phyloP scores from a whole-genome alignment of 2,888 invertebrate species.

The Acrocyrtus sp. region DNA sequence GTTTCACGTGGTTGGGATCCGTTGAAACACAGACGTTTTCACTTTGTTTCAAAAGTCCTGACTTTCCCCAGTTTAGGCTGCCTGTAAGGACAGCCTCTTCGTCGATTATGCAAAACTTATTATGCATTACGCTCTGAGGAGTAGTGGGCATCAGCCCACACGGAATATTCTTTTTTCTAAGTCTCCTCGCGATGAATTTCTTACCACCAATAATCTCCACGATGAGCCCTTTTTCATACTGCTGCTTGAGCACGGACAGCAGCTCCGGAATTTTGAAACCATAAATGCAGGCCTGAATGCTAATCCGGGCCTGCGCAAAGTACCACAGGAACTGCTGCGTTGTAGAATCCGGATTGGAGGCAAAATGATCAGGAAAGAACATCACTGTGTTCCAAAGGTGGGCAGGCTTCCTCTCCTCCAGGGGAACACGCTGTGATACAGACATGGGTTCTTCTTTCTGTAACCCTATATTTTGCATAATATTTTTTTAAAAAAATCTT shows the following conservation, averaged over 20 bases:
- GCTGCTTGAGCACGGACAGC: conserved; percentile 21
- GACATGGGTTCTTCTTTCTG: too few species aligned
- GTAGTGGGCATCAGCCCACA: conserved; percentile 18
- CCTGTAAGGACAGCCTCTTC: conserved; percentile 72
- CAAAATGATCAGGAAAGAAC: conserved; percentile 45
- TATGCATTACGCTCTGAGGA: conserved; percentile 82
- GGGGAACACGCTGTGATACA: too few species aligned
- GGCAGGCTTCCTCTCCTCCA: conserved; percentile 31
- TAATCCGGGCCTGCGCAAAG: conserved; percentile 38
- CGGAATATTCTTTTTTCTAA: conserved; percentile 19
- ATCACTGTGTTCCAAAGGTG: conserved; percentile 43
- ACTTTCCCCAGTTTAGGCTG: conserved; percentile 77
- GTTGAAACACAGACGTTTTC: conserved; percentile 76
- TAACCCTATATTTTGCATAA: too few species aligned
- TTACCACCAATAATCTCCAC: conserved; percentile 40
- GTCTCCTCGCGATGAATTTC: conserved; percentile 13
- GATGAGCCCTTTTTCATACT: conserved; percentile 27
- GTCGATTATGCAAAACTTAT: conserved; percentile 81
- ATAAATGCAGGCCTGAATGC: conserved; percentile 45
- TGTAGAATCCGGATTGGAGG: conserved; percentile 7
- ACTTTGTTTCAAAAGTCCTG: conserved; percentile 75
- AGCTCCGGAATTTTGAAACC: conserved; percentile 37
- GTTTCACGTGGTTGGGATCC: conserved; percentile 68
- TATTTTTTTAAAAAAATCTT: too few species aligned
- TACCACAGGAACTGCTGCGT: conserved; percentile 50